A percentile compares a stretch with the other conserved stretches of the same genome.
Evolutionary conservation across 2,888 invertebrate genomes (phyloP).

Genomic region (Ctenicera cuprea): DNA sequence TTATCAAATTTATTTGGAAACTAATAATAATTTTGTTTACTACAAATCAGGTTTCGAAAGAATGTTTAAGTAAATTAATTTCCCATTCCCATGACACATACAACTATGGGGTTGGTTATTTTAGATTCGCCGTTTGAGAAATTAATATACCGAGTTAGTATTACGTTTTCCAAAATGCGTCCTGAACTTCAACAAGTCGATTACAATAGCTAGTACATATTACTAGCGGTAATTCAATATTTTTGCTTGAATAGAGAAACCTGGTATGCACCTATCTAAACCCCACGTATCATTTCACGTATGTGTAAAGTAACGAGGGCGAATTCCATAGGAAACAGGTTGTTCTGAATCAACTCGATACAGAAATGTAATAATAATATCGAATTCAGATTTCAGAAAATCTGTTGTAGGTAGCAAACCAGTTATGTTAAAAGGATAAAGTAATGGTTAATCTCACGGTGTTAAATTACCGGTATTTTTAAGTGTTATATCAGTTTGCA

Average conservation of each 20-base stretch:
- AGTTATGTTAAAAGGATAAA: slow-evolving; percentile 42
- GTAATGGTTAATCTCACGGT: slow-evolving; percentile 48
- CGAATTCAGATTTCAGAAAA: slow-evolving; percentile 50
- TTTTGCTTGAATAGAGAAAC: slow-evolving; percentile 22
- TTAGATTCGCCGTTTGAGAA: too few relatives aligned
- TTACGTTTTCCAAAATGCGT: background rate
- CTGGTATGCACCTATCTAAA: background rate
- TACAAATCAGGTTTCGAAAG: too few relatives aligned
- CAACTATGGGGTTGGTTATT: too few relatives aligned
- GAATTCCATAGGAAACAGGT: slow-evolving; percentile 28
- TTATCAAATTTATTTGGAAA: too few relatives aligned
- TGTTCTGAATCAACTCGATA: slow-evolving; percentile 41
- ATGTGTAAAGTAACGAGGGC: slow-evolving; percentile 9
- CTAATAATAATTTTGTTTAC: too few relatives aligned
- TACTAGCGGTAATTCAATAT: slow-evolving; percentile 4
- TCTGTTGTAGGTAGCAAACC: slow-evolving; percentile 34
- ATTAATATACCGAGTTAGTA: too few relatives aligned
- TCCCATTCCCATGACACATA: too few relatives aligned
- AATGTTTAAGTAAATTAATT: too few relatives aligned
- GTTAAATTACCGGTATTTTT: slow-evolving; percentile 35
- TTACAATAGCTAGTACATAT: background rate
- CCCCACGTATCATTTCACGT: background rate
- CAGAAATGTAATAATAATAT: slow-evolving; percentile 45
- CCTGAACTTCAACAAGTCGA: slow-evolving; percentile 11
- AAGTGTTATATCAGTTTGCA: slow-evolving; percentile 37